A percentile compares a stretch with the other conserved stretches of the same genome.
Evolutionary conservation across 2,888 invertebrate species (phyloP).

Genomic region (Toxonevra muliebris): DNA sequence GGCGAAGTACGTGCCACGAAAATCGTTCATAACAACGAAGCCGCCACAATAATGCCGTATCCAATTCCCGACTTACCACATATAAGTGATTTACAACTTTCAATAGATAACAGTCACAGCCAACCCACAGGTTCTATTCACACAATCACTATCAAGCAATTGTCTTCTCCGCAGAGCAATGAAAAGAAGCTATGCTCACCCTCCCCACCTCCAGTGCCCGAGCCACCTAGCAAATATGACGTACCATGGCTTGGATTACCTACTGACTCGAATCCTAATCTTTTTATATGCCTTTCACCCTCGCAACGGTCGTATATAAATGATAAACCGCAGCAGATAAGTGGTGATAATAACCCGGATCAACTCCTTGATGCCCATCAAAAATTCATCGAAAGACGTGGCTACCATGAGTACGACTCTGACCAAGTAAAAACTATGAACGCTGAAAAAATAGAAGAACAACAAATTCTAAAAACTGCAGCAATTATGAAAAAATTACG

Average conservation of each 20-base stretch:
- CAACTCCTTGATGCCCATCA: conserved; percentile 75
- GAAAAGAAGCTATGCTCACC: conserved; percentile 17
- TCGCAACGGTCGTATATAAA: conserved; percentile 73
- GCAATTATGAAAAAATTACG: conserved; percentile 59
- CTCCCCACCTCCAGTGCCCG: conserved; percentile 36
- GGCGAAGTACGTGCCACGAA: conserved; percentile 47
- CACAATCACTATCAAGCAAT: conserved; percentile 7
- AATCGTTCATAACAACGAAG: conserved; percentile 28
- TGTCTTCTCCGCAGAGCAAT: too few relatives aligned
- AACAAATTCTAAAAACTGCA: conserved; percentile 54
- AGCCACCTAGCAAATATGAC: conserved; percentile 35
- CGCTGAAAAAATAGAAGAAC: conserved; percentile 50
- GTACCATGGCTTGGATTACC: conserved; percentile 71
- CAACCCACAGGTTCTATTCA: conserved; percentile 3
- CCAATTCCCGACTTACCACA: conserved; percentile 67
- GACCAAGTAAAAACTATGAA: conserved; percentile 56
- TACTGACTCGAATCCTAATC: conserved; percentile 70
- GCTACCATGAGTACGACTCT: conserved; percentile 67
- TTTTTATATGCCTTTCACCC: conserved; percentile 77
- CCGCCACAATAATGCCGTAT: conserved; percentile 64
- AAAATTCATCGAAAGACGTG: conserved; percentile 74
- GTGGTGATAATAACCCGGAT: conserved; percentile 64
- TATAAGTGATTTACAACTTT: conserved; percentile 65
- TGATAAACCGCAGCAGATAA: conserved; percentile 64
- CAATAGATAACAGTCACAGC: conserved; percentile 34